phyloP scores from a whole-genome alignment of 2,888 invertebrate species.

The Megaustenia siamemsis region DNA sequence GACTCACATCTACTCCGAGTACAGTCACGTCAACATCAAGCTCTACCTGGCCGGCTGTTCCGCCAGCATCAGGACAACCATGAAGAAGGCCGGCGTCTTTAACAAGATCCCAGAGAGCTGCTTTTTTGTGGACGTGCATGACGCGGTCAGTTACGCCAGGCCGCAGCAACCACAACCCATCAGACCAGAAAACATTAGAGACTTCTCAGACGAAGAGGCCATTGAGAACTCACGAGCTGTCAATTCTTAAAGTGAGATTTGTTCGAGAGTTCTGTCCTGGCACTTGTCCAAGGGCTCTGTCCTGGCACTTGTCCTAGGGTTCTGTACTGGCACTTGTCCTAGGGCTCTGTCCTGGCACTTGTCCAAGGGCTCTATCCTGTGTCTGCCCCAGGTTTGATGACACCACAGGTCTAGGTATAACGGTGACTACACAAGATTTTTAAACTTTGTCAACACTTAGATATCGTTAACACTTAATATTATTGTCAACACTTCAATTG shows the following conservation, averaged over 20 bases:
- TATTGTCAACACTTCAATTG: too few species aligned
- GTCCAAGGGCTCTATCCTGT: too few species aligned
- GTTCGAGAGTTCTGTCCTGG: too few species aligned
- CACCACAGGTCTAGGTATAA: too few species aligned
- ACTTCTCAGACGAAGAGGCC: conserved; percentile 72
- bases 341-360: too few species aligned
- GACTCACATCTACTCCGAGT: conserved; percentile 70
- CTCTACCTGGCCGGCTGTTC: conserved; percentile 69
- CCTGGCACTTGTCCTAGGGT: too few species aligned
- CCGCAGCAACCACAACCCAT: conserved; percentile 64
- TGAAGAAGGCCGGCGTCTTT: conserved; percentile 68
- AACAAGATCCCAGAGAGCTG: conserved; percentile 67
- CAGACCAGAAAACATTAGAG: conserved; percentile 62
- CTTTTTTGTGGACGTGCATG: conserved; percentile 67
- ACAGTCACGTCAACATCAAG: conserved; percentile 71
- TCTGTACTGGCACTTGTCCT: too few species aligned
- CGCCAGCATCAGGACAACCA: conserved; percentile 64
- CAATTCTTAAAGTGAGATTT: background rate
- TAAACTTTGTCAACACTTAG: too few species aligned
- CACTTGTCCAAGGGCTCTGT: too few species aligned
- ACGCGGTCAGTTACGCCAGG: conserved; percentile 69
- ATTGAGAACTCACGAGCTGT: conserved; percentile 70
- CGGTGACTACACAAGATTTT: too few species aligned
- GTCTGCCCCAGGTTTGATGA: too few species aligned
- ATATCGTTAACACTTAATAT: too few species aligned